Evolutionary conservation across 2,888 invertebrate species (phyloP).

Genomic region (Unio pictorum): DNA sequence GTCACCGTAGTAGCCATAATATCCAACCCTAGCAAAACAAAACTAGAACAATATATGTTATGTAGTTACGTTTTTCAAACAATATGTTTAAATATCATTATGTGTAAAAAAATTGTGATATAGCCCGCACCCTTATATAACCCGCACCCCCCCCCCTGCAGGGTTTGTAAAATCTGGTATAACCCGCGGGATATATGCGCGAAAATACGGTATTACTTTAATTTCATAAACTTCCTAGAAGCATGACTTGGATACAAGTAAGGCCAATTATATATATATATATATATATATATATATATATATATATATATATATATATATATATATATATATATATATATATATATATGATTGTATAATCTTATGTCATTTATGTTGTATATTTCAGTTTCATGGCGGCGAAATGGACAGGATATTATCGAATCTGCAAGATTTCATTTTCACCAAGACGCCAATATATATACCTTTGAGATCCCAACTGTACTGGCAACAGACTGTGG

Average conservation of each 20-base stretch:
- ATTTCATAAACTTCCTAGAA: background rate
- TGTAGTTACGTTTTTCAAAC: too few relatives aligned
- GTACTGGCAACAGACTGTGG: conserved; percentile 64
- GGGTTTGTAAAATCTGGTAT: too few relatives aligned
- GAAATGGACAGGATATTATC: conserved; percentile 49
- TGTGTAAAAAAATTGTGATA: too few relatives aligned
- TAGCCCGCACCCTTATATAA: too few relatives aligned
- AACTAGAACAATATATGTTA: too few relatives aligned
- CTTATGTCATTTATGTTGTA: background rate
- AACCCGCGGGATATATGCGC: too few relatives aligned
- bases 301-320: conserved; percentile 5
- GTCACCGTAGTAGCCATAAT: too few relatives aligned
- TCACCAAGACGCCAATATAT: conserved; percentile 41
- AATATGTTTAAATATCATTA: too few relatives aligned
- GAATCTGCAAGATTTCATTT: conserved; percentile 59
- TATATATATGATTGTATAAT: background rate
- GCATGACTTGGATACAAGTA: background rate
- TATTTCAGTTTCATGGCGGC: conserved; percentile 60
- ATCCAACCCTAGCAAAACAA: too few relatives aligned
- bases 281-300: background rate
- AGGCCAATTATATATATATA: background rate
- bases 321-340: conserved; percentile 6
- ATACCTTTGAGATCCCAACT: conserved; percentile 59
- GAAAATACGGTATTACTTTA: too few relatives aligned
- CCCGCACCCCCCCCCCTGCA: too few relatives aligned